Conservation (phyloP, 2,888 invertebrate genomes). For the Tetheella fluctuosa region DNA sequence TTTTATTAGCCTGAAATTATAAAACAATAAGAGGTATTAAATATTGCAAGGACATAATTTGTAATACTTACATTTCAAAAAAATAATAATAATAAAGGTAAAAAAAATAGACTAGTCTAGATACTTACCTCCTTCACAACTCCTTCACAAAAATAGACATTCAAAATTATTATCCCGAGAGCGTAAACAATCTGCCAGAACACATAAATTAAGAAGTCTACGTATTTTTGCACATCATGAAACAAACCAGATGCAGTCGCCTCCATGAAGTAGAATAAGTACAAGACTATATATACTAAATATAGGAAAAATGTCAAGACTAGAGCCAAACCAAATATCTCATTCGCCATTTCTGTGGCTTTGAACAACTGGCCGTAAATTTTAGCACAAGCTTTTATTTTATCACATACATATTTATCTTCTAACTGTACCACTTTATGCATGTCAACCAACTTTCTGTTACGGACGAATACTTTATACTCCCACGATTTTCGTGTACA, state of each 20-base stretch:
- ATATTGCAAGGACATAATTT: no score
- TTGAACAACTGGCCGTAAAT: constrained; percentile 57
- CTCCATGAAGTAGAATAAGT: constrained; percentile 72
- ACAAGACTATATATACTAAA: constrained; percentile 51
- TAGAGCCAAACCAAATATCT: constrained; percentile 52
- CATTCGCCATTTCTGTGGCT: constrained; percentile 40
- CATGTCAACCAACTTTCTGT: constrained; percentile 33
- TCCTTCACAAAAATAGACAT: constrained; percentile 52
- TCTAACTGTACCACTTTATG: constrained; percentile 44
- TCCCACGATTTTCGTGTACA: constrained; percentile 47
- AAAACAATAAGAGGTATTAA: background rate
- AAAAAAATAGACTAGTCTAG: background rate
- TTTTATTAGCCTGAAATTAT: constrained; percentile 56
- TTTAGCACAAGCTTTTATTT: constrained; percentile 55
- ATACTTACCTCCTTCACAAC: constrained; percentile 52
- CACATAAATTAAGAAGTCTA: constrained; percentile 55
- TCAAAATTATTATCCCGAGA: constrained; percentile 45
- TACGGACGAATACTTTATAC: constrained; percentile 46
- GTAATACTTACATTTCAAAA: no score
- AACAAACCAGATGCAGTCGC: constrained; percentile 66
- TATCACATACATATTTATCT: constrained; percentile 53
- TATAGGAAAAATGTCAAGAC: constrained; percentile 47
- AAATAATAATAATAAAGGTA: no score
- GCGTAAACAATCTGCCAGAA: constrained; percentile 61
- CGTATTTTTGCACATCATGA: constrained; percentile 52